These are phyloP conservation scores for Lepidurus apus DNA, from an alignment of 1,140 invertebrate genomes.

Conservation along the genomic window DNA sequence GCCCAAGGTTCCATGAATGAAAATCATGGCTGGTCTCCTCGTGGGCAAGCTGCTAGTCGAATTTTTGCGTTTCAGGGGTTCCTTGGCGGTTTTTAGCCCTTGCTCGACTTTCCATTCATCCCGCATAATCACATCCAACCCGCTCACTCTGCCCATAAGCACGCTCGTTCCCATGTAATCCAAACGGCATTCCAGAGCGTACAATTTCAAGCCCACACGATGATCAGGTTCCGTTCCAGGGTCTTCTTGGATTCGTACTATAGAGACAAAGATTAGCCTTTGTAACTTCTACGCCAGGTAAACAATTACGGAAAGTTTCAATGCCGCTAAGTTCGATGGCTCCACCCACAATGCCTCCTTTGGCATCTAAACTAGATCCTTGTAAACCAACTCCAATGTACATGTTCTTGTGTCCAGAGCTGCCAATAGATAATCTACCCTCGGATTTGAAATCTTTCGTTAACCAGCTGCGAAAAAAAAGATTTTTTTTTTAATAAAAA, in stretches of 20 bases:
- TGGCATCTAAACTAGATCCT: constrained; percentile 86
- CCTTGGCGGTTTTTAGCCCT: constrained; percentile 41
- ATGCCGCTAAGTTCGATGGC: constrained; percentile 85
- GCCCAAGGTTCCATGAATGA: constrained; percentile 82
- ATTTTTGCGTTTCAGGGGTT: constrained; percentile 30
- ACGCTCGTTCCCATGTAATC: constrained; percentile 94
- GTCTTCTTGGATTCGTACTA: constrained; percentile 82
- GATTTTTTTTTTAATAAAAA: too few species aligned
- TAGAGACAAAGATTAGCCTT: constrained; percentile 36
- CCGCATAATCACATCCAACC: constrained; percentile 65
- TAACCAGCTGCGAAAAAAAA: background rate
- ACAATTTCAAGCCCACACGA: constrained; percentile 72
- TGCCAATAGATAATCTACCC: constrained; percentile 86
- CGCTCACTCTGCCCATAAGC: constrained; percentile 80
- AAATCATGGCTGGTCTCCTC: constrained; percentile 75
- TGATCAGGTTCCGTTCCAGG: constrained; percentile 83
- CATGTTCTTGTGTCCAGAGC: constrained; percentile 88
- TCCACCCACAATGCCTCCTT: constrained; percentile 93
- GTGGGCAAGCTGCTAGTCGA: constrained; percentile 29
- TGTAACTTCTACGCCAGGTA: background rate
- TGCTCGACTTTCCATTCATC: constrained; percentile 73
- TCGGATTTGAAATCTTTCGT: constrained; percentile 53
- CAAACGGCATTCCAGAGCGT: constrained; percentile 76
- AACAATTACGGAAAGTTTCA: constrained; percentile 68
- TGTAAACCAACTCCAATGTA: constrained; percentile 80